A percentile compares a stretch with the other conserved stretches of the same genome.
Evolutionary conservation across 1,140 invertebrate genomes (phyloP).

Genomic region (Pissodes strobi): DNA sequence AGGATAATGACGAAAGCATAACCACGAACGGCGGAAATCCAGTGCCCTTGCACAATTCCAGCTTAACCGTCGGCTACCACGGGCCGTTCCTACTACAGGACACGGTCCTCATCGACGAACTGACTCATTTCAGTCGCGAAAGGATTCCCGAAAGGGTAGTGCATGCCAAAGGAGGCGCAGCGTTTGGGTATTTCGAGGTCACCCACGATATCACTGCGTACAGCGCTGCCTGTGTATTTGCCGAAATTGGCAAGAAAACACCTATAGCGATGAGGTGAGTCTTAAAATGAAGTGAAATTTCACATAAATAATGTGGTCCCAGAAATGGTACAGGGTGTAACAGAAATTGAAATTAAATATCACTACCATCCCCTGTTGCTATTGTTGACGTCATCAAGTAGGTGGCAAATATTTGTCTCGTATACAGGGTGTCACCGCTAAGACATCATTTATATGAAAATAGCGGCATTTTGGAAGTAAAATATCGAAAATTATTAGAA

Average conservation of each 20-base stretch:
- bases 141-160: conserved; percentile 97
- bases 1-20: conserved; percentile 24
- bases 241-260: conserved; percentile 79
- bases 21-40: conserved; percentile 74
- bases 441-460: no score
- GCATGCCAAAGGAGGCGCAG: conserved; percentile 96
- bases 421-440: no score
- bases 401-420: no score
- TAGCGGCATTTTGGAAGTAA: no score
- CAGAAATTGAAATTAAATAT: no score
- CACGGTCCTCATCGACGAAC: conserved; percentile 86
- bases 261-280: conserved; percentile 72
- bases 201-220: conserved; percentile 83
- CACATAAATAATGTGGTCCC: no score
- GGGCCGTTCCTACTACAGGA: conserved; percentile 92
- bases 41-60: conserved; percentile 70
- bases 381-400: no score
- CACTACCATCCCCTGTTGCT: no score
- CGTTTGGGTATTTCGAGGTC: conserved; percentile 95
- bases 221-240: conserved; percentile 79
- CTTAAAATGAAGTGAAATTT: no score
- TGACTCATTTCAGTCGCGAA: conserved; percentile 92
- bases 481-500: no score
- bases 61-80: conserved; percentile 78
- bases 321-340: no score